These are phyloP conservation scores for Anhinga rufa DNA, from an alignment of 2,113 vertebrate species.

Conservation along the genomic window DNA sequence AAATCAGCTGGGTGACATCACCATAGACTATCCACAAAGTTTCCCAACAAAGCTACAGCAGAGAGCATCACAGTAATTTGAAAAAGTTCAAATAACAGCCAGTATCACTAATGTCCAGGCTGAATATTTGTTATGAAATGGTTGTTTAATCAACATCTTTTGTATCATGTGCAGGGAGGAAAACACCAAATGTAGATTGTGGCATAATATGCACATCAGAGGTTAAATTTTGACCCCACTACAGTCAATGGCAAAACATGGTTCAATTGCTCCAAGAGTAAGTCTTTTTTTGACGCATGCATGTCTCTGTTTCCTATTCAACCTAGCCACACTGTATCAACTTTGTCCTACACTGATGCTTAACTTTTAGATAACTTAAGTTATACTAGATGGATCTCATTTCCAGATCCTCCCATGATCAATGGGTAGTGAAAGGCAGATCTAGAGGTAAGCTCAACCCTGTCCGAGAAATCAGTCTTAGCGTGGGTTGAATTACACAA, in stretches of 20 bases:
- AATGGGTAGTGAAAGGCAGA: background rate
- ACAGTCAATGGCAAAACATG: background rate
- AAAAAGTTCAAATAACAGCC: background rate
- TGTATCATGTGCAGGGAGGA: background rate
- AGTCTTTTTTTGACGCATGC: background rate
- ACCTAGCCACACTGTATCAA: background rate
- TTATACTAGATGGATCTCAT: background rate
- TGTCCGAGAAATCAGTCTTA: background rate
- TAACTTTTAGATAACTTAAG: background rate
- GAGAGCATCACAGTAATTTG: background rate
- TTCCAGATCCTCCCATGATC: background rate
- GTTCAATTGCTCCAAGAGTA: background rate
- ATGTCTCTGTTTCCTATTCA: background rate
- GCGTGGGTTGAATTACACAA: background rate
- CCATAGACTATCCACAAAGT: background rate
- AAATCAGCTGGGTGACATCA: background rate
- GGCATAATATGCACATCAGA: background rate
- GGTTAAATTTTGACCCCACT: background rate
- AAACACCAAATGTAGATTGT: background rate
- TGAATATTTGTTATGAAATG: background rate
- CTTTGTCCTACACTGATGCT: background rate
- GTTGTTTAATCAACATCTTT: background rate
- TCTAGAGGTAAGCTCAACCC: background rate
- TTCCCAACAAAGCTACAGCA: background rate
- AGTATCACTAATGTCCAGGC: background rate